Percentiles rank a stretch among this genome's conserved stretches.
These are phyloP conservation scores for Aphelinus atriplicis DNA, from an alignment of 1,140 invertebrate genomes.

Conservation along the genomic window DNA sequence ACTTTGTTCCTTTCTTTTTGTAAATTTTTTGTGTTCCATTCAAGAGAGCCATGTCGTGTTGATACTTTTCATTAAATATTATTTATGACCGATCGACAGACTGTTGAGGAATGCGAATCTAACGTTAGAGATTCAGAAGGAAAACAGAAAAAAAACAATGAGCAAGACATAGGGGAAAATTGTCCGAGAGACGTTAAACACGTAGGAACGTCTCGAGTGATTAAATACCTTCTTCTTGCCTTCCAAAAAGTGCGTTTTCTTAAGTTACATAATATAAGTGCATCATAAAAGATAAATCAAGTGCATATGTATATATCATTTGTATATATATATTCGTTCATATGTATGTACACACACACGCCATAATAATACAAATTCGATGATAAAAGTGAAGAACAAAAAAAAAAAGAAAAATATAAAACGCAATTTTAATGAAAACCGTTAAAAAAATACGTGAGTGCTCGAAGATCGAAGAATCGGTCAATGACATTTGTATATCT, in stretches of 20 bases:
- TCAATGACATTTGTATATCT: constrained; percentile 51
- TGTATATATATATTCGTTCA: constrained; percentile 29
- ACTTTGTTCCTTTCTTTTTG: constrained; percentile 13
- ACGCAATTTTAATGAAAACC: constrained; percentile 24
- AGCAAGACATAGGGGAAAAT: constrained; percentile 28
- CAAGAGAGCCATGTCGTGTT: not conserved
- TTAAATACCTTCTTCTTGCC: constrained; percentile 4
- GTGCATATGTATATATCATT: constrained; percentile 24
- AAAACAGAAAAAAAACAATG: constrained; percentile 29
- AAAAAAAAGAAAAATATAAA: not conserved
- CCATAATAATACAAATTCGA: constrained; percentile 29
- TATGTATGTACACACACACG: constrained; percentile 28
- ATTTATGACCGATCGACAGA: constrained; percentile 24
- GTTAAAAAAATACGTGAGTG: constrained; percentile 56
- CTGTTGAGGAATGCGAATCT: constrained; percentile 25
- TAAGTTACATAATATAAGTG: not conserved
- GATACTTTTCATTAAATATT: too few species aligned
- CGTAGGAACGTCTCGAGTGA: constrained; percentile 19
- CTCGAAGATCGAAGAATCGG: constrained; percentile 61
- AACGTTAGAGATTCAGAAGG: constrained; percentile 17
- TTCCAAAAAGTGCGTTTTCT: too few species aligned
- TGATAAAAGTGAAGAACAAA: not conserved
- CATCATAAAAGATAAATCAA: constrained; percentile 32
- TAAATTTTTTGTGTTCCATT: constrained; percentile 2
- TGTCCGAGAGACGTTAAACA: constrained; percentile 39